Percentiles rank a stretch among this genome's conserved stretches.
Conservation (phyloP, 2,888 invertebrate species). For the Cantharis lateralis region DNA sequence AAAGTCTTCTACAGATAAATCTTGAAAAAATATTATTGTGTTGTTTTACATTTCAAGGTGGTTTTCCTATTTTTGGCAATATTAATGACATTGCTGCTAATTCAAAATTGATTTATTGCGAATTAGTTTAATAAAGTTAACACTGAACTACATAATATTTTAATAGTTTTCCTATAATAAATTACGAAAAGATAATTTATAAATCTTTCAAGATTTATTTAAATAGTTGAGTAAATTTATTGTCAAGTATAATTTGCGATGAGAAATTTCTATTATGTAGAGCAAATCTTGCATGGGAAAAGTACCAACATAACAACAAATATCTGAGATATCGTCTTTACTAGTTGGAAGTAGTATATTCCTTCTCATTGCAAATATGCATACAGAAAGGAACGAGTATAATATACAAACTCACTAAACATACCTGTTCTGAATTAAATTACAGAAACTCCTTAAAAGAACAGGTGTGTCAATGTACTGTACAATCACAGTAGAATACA, state of each 20-base stretch:
- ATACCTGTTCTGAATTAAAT: constrained; percentile 39
- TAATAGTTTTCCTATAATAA: background rate
- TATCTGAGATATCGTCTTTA: background rate
- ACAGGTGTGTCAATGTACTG: constrained; percentile 34
- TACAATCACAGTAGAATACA: constrained; percentile 29
- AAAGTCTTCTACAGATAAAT: background rate
- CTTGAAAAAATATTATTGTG: background rate
- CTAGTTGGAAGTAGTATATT: background rate
- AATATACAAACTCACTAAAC: constrained; percentile 32
- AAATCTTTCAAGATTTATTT: background rate
- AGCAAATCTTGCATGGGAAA: background rate
- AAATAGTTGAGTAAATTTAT: background rate
- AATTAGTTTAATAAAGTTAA: background rate
- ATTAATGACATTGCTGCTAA: background rate
- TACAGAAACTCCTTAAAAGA: constrained; percentile 39
- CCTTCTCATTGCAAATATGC: constrained; percentile 14
- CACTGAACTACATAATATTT: background rate
- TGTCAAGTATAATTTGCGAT: background rate
- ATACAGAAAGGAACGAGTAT: constrained; percentile 21
- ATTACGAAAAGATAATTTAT: background rate
- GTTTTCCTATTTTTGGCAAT: background rate
- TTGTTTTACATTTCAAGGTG: background rate
- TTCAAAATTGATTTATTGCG: background rate
- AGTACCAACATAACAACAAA: background rate
- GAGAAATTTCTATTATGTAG: background rate